Conservation (phyloP, 53 echinoderm and acorn worm genomes). For the Glandiceps talaboti region DNA sequence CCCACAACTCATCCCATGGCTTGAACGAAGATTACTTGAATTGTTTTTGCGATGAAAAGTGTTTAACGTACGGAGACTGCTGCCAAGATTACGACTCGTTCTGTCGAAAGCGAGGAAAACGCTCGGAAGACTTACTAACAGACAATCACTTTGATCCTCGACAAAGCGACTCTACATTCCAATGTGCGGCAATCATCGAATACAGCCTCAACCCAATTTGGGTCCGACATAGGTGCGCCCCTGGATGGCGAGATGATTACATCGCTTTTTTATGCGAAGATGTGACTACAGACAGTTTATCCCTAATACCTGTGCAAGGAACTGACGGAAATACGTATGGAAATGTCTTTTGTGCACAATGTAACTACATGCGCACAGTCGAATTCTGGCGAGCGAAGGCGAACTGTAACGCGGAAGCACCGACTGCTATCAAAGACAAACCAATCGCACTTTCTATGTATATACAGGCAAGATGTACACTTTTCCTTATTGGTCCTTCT, state of each 20-base stretch:
- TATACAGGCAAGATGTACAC: constrained; percentile 35
- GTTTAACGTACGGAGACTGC: constrained; percentile 59
- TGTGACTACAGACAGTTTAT: constrained; percentile 31
- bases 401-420: constrained; percentile 31
- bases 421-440: constrained; percentile 24
- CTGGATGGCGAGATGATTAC: constrained; percentile 29
- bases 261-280: constrained; percentile 36
- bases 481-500: constrained; percentile 39
- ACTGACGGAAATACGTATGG: constrained; percentile 61
- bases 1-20: constrained; percentile 2
- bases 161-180: not conserved
- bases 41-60: constrained; percentile 71
- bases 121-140: not conserved
- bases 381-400: constrained; percentile 61
- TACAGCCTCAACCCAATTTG: constrained; percentile 23
- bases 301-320: constrained; percentile 59
- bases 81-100: constrained; percentile 36
- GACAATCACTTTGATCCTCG: no score
- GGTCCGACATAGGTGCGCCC: constrained; percentile 36
- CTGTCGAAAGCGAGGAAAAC: not conserved
- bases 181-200: not conserved
- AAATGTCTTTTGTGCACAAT: constrained; percentile 83
- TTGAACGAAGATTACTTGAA: not conserved
- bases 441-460: constrained; percentile 39
- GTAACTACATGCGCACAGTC: constrained; percentile 36